Evolutionary conservation across 2,113 vertebrate species (phyloP), one percentile per base, ranked within the genome.

Genomic region (Cromileptes altivelis): DNA sequence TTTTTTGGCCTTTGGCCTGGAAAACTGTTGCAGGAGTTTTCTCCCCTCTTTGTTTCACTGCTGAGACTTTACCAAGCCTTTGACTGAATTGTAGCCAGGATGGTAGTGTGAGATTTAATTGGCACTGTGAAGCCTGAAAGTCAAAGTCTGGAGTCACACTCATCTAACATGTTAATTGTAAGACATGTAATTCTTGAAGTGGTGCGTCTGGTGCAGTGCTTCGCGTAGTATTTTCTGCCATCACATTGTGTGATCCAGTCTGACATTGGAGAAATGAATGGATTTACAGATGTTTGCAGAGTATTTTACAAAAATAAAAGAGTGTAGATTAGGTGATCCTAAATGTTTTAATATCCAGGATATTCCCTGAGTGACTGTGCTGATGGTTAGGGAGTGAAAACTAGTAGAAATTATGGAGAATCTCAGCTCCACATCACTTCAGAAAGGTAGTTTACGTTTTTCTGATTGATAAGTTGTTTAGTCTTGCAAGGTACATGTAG

Each of bases 1-100:
- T 70, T 80, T 37, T 74, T 75, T 86, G 67, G 72, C 74, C 33
- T 61, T 71, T 68, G 64, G 60, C 78, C 58, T 58, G 30, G 55
- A 75, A 62, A 70, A 68, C 55, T 69, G 21, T 68, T 82, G 68
- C 55, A 57, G 13, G 37, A 76, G 40, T 65, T 79, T 71, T 68
- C 73, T 63, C 53, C 27, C n/a, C 12, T 45, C 14, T 62, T 72
- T 70, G 37, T 82, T 25, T 87, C 53, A 75, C 37, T 70, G 47
- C 1, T 47, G 8, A 69, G 50, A 57, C 27, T 67, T 47, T 30
- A 49, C 30, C 18, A 12, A 67, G 45, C 6, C 25, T 62, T 23
- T 70, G 63, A 25, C 42, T n/a, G 33, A 65, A 17, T n/a, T 78
- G 55, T n/a, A 37, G 50, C 30, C 68, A 53, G 50, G 49, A 55